phyloP scores from a whole-genome alignment of 1,140 invertebrate genomes.

The Doryteuthis pealeii region DNA sequence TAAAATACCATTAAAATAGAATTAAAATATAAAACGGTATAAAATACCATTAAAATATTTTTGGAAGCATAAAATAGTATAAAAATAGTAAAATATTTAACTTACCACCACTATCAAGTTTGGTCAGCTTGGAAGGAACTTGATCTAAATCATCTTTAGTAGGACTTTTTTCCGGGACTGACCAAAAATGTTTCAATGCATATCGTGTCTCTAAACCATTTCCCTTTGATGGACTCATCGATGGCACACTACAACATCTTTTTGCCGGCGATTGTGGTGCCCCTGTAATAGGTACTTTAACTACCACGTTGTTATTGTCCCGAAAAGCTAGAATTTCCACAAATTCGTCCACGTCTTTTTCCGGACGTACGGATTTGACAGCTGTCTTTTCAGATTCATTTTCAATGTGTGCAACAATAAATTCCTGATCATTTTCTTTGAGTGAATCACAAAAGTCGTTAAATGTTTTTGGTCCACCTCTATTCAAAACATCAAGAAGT shows the following conservation, averaged over 20 bases:
- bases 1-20: too few species aligned
- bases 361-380: not conserved
- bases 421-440: conserved; percentile 41
- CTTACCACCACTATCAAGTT: too few species aligned
- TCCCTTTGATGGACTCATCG: not conserved
- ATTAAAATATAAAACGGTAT: too few species aligned
- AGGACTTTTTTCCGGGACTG: too few species aligned
- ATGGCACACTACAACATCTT: not conserved
- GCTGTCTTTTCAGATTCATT: not conserved
- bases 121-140: too few species aligned
- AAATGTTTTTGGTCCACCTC: conserved; percentile 41
- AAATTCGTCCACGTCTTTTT: not conserved
- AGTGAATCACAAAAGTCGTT: conserved; percentile 46
- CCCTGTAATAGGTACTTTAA: too few species aligned
- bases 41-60: too few species aligned
- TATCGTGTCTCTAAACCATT: too few species aligned
- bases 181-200: too few species aligned
- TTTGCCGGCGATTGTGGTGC: not conserved
- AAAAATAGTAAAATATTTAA: too few species aligned
- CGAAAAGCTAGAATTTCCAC: conserved; percentile 10
- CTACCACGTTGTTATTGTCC: not conserved
- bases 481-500: conserved; percentile 36
- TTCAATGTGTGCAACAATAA: conserved; percentile 38
- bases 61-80: too few species aligned
- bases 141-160: too few species aligned